phyloP scores from a whole-genome alignment of 2,797 vertebrate species.

The Pteronotus mesoamericanus region DNA sequence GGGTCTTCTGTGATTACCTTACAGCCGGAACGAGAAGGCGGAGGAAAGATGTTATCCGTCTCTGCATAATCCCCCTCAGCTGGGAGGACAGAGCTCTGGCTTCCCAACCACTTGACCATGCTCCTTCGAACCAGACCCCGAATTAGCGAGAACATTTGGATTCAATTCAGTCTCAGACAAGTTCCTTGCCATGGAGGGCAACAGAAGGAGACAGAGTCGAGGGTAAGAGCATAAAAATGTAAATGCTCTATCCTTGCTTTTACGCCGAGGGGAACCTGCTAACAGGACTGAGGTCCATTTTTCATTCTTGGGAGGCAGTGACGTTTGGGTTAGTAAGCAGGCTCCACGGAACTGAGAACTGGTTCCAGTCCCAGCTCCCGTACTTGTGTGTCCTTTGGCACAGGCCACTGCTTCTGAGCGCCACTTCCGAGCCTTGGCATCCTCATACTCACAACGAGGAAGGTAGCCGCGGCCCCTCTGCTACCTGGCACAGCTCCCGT shows the following conservation, averaged over 20 bases:
- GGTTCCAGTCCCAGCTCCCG: not conserved
- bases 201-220: not conserved
- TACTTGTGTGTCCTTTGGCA: not conserved
- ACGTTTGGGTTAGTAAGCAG: not conserved
- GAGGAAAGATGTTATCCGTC: not conserved
- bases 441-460: not conserved
- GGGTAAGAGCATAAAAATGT: not conserved
- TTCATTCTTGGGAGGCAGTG: not conserved
- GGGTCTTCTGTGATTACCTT: not conserved
- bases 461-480: not conserved
- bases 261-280: not conserved
- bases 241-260: not conserved
- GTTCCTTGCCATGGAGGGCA: not conserved
- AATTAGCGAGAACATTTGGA: slow-evolving; percentile 15
- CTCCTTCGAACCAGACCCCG: slow-evolving; percentile 14
- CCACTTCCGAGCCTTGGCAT: not conserved
- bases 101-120: not conserved
- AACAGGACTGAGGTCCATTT: not conserved
- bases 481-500: not conserved
- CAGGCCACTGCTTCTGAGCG: not conserved
- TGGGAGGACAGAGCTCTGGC: not conserved
- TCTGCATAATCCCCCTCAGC: not conserved
- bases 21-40: not conserved
- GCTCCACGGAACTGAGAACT: not conserved
- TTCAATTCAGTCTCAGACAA: slow-evolving; percentile 29